Evolutionary conservation across 1,140 invertebrate species (phyloP).

Genomic region (Lutraria rhynchaena): DNA sequence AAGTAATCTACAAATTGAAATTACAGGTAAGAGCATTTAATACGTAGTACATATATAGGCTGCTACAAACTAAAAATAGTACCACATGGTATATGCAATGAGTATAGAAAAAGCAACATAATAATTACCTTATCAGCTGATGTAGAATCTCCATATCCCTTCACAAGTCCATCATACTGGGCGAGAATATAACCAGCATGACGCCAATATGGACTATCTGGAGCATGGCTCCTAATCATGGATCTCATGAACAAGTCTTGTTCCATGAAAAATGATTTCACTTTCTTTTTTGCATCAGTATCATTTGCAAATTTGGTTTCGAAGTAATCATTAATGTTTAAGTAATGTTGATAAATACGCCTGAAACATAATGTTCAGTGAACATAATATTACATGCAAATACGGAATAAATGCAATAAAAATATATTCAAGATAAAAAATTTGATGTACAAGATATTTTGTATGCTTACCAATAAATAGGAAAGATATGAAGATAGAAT

Average conservation of each 20-base stretch:
- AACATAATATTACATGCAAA: not conserved
- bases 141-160: slow-evolving; percentile 68
- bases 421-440: too few species aligned
- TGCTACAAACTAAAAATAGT: too few species aligned
- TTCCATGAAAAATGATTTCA: slow-evolving; percentile 65
- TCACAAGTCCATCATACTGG: slow-evolving; percentile 75
- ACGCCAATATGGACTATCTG: slow-evolving; percentile 71
- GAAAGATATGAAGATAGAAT: too few species aligned
- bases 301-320: slow-evolving; percentile 35
- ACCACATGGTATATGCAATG: too few species aligned
- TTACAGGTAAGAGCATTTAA: too few species aligned
- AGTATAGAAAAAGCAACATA: too few species aligned
- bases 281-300: slow-evolving; percentile 18
- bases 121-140: slow-evolving; percentile 59
- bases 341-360: slow-evolving; percentile 74
- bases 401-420: too few species aligned
- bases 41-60: too few species aligned
- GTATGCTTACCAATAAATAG: too few species aligned
- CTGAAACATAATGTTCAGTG: slow-evolving; percentile 58
- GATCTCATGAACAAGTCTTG: slow-evolving; percentile 72
- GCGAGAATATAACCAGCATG: slow-evolving; percentile 71
- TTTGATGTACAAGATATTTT: too few species aligned
- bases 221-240: slow-evolving; percentile 64
- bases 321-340: slow-evolving; percentile 69
- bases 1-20: too few species aligned